phyloP scores from a whole-genome alignment of 2,797 vertebrate species.

The Semotilus atromaculatus region DNA sequence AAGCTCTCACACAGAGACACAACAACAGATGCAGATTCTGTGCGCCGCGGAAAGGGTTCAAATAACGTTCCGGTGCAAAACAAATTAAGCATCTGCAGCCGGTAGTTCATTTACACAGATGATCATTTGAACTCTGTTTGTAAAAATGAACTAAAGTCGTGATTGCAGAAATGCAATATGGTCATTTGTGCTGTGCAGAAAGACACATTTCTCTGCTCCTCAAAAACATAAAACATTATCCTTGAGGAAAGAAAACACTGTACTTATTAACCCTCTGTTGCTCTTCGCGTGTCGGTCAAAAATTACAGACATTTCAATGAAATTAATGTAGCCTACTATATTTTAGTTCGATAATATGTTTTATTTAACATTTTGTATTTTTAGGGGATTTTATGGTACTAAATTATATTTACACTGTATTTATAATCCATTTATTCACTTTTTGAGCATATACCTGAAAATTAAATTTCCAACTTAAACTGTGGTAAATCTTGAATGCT shows the following conservation, averaged over 20 bases:
- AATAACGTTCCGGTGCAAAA: background rate
- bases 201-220: background rate
- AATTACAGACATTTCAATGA: too few species aligned
- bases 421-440: too few species aligned
- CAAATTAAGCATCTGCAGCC: conserved; percentile 3
- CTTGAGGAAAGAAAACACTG: background rate
- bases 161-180: background rate
- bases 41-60: background rate
- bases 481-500: too few species aligned
- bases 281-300: too few species aligned
- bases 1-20: conserved; percentile 36
- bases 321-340: too few species aligned
- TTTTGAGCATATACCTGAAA: too few species aligned
- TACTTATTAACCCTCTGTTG: too few species aligned
- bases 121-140: background rate
- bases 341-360: too few species aligned
- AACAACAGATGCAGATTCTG: conserved; percentile 51
- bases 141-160: background rate
- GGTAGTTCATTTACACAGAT: background rate
- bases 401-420: too few species aligned
- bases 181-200: background rate
- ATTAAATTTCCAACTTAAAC: too few species aligned
- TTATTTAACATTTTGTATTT: too few species aligned
- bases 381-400: too few species aligned
- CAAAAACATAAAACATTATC: background rate